Base-by-base conservation (phyloP, 2,113 vertebrate genomes). In the Semicossyphus pulcher region DNA sequence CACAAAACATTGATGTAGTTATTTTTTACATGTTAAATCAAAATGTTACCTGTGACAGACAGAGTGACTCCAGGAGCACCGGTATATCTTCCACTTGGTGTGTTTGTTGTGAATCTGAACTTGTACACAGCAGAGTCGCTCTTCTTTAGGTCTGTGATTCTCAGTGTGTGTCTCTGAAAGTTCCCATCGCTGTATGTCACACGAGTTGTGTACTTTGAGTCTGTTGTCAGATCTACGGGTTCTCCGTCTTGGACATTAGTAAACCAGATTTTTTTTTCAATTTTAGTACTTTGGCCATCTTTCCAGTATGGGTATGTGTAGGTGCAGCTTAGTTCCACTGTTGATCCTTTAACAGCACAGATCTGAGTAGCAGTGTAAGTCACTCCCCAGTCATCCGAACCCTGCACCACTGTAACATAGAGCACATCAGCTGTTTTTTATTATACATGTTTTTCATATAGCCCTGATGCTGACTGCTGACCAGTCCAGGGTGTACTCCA, bases 321-420 rank as follows among this genome's bases (percentile, higher is more conserved):
- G 56, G 2, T 51, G 67, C 67, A 29, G 56, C 0, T 0, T 16
- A 72, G 49, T 0, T 41, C 10, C 32, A 81, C 66, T 8, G 78
- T 60, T 10, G 73, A 26, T 73, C 62, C 63, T 28, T 56, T 51
- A 2, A 68, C 2, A 4, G 61, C 48, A 62, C 67, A 82, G 62
- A 76, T 31, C 0, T 15, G 0, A 18, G 21, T 1, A 4, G 23
- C 2, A 7, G 11, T 5, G 53, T 42, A 74, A 21, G 51, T 65
- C 21, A 37, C 78, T 20, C 10, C 3, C 65, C 65, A 74, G 8
- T 0, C 45, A 29, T 12, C 1, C 29, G 58, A 31, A 42, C 44
- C n/a, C 32, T 36, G 63, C 2, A 61, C 3, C 44, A 15, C 81
- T 78, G 70, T 3, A 78, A 73, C 49, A 61, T 16, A 28, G 39